Conservation (phyloP, 2,888 invertebrate species). For the Lissonota sp. region DNA sequence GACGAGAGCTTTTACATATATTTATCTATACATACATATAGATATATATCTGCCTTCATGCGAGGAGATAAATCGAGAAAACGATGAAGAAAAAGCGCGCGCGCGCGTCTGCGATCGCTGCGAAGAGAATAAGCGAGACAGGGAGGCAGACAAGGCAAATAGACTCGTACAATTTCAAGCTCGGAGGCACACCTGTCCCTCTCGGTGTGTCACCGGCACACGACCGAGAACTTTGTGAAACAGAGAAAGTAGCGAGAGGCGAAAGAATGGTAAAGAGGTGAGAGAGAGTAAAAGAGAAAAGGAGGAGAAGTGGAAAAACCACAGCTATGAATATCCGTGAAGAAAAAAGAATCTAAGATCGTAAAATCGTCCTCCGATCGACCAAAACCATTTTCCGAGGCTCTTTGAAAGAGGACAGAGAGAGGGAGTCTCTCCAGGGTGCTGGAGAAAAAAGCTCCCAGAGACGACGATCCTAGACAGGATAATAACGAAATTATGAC, state of each 20-base stretch:
- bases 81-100: slow-evolving; percentile 40
- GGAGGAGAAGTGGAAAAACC: background rate
- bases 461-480: slow-evolving; percentile 52
- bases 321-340: background rate
- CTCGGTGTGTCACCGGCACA: slow-evolving; percentile 69
- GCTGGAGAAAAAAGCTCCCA: background rate
- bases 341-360: slow-evolving; percentile 23
- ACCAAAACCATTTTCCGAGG: slow-evolving; percentile 17
- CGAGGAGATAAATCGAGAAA: slow-evolving; percentile 27
- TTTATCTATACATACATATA: too few species aligned
- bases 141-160: slow-evolving; percentile 72
- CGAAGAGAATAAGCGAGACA: slow-evolving; percentile 2
- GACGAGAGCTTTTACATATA: slow-evolving; percentile 17
- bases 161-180: slow-evolving; percentile 75
- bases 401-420: slow-evolving; percentile 7
- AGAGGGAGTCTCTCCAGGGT: background rate
- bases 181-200: slow-evolving; percentile 75
- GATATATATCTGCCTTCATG: too few species aligned
- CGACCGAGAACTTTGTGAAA: slow-evolving; percentile 21
- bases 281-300: background rate
- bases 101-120: slow-evolving; percentile 18
- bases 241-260: slow-evolving; percentile 1
- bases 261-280: background rate
- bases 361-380: slow-evolving; percentile 28
- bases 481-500: slow-evolving; percentile 63